Evolutionary conservation across 2,797 vertebrate species (phyloP).

Genomic region (Pipistrellus nathusii): DNA sequence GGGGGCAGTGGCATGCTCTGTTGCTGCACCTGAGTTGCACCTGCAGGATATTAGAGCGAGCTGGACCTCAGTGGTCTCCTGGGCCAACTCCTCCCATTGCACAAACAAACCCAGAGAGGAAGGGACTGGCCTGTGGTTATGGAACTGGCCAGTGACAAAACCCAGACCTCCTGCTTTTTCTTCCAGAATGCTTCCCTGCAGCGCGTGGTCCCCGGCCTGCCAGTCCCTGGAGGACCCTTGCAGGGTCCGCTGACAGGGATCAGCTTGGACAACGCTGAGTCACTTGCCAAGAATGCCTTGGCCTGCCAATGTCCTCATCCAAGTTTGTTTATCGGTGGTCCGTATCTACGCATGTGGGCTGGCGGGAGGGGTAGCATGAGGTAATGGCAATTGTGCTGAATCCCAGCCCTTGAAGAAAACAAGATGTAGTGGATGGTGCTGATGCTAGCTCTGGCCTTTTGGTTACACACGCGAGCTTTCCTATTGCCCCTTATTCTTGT

Average conservation of each 20-base stretch:
- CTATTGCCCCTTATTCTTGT: background rate
- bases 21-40: background rate
- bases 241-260: background rate
- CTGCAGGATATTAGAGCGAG: background rate
- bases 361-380: background rate
- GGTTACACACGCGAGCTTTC: background rate
- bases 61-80: background rate
- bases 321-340: constrained; percentile 35
- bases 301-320: background rate
- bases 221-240: background rate
- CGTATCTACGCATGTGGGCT: background rate
- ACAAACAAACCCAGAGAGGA: background rate
- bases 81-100: background rate
- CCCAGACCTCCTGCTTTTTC: background rate
- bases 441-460: background rate
- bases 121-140: background rate
- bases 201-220: background rate
- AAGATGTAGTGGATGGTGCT: background rate
- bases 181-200: background rate
- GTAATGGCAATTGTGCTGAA: background rate
- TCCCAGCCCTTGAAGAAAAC: background rate
- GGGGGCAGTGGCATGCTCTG: background rate
- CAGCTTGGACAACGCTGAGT: background rate
- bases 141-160: background rate
- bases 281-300: background rate